Percentiles rank a stretch among this genome's conserved stretches.
Evolutionary conservation across 1,140 invertebrate genomes (phyloP).

Genomic region (Eumaeus atala): DNA sequence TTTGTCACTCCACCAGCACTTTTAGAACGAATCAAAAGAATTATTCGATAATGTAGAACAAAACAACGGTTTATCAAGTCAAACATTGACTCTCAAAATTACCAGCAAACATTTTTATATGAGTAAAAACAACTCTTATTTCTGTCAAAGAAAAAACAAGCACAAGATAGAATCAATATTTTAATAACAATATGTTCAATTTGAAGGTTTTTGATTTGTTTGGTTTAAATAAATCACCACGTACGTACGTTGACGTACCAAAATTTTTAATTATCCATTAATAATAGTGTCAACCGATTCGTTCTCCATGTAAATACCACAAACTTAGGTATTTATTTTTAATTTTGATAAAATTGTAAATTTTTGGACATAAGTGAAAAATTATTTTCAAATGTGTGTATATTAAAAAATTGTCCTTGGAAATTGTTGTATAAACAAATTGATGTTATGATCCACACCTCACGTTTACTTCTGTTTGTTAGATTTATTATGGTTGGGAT

Average conservation of each 20-base stretch:
- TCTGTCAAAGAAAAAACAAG: not conserved
- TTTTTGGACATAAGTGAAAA: constrained; percentile 23
- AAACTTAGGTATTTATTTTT: constrained; percentile 42
- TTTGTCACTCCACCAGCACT: constrained; percentile 57
- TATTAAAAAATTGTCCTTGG: not conserved
- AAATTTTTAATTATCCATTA: constrained; percentile 17
- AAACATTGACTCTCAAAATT: no score
- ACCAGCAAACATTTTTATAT: no score
- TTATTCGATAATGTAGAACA: no score
- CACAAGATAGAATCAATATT: no score
- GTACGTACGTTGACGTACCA: not conserved
- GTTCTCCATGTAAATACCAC: constrained; percentile 64
- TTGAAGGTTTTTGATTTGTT: no score
- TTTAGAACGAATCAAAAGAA: constrained; percentile 51
- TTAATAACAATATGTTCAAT: no score
- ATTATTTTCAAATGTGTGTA: constrained; percentile 6
- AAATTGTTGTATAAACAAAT: not conserved
- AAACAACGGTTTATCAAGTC: no score
- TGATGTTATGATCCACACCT: not conserved
- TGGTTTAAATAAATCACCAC: no score
- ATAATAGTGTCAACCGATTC: constrained; percentile 33
- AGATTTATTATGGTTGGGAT: no score
- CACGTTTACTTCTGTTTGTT: no score
- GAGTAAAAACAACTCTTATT: not conserved
- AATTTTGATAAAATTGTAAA: constrained; percentile 31